Base-by-base conservation (phyloP, 2,888 invertebrate genomes). In the Endomychus coccineus region DNA sequence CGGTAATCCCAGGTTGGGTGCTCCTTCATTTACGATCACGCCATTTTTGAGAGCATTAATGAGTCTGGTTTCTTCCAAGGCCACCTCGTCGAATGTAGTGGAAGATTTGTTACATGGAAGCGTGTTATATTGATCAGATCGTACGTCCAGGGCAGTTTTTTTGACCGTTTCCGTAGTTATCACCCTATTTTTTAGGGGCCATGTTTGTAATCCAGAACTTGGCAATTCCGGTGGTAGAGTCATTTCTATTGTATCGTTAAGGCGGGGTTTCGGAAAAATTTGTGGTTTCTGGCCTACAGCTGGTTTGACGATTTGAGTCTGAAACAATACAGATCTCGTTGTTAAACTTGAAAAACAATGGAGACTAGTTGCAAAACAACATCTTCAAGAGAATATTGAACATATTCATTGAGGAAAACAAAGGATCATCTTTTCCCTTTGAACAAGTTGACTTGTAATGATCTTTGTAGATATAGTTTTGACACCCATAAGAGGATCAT, bases 11-110 rank as follows among this genome's bases (percentile, higher is more conserved):
- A 42, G 24, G 14, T 40, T 30, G 7, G 55, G 45, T 1, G 63
- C 57, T 36, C 72, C 72, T 43, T 75, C 75, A 39, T 66, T 69
- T 27, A 78, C 70, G 3, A 79, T 67, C 16, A 72, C 73, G 9
- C 85, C 85, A 15, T 83, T 83, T 54, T 85, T 81, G 42, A 87
- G 64, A 6, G 86, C 86, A 52, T 84, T 78, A 50, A 87, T 77
- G 43, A 87, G 69, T 33, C 83, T 71, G 61, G 85, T 85, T 59
- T 87, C 86, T 58, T 86, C 86, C 16, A 82, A 71, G n/a, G 83
- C 84, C 4, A 86, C 83, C 45, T 56, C 54, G 42, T 59, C 59
- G 34, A 58, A 50, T 37, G 49, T 49, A 39, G 48, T 48, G 36
- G 40, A 39, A 15, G 44, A 27, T 6, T 31, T 15, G 49, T 55